Evolutionary conservation across 2,888 invertebrate genomes (phyloP), one percentile per base, ranked within the genome.

Genomic region (Sphaeridia pumilis): DNA sequence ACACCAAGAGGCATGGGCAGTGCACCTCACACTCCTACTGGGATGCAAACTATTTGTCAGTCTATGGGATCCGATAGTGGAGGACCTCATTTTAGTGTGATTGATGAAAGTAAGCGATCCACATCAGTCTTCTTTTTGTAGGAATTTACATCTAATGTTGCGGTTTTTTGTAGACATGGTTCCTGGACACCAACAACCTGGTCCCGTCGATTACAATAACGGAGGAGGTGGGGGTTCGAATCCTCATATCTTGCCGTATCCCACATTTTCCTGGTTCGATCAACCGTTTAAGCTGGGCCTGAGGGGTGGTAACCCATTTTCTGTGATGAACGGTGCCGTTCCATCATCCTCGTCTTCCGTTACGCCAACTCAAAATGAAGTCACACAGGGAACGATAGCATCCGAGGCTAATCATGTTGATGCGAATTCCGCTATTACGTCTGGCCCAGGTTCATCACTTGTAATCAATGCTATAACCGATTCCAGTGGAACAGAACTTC

Each of bases 1-100:
- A 76, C 76, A 1, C 76, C 77, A 4, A 68, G 75, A 56, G 73
- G 60, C 45, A 57, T 47, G 7, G 60, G 59, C 10, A 61, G 61
- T 55, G 56, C 61, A n/a, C 61, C 63, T 3, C 61, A 65, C 35
- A 65, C 65, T 1, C 63, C 63, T 7, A 50, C 44, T 46, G 57
- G 54, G 20, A 53, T 61, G 50, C 55, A 56, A 35, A 56, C 49
- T 7, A 52, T 58, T 24, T n/a, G n/a, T n/a, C 46, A 54, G 34
- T n/a, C n/a, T n/a, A n/a, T n/a, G n/a, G n/a, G n/a, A n/a, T 49
- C 53, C 1, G 38, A 25, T 35, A 10, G 25, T 14, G 52, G 47
- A n/a, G 46, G 43, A 28, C 25, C 46, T 2, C 52, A 52, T 42
- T 52, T 43, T 34, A 49, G 52, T 46, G 27, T 43, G 21, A 31